Evolutionary conservation across 2,113 vertebrate species (phyloP).

Genomic region (Microtus richardsoni): DNA sequence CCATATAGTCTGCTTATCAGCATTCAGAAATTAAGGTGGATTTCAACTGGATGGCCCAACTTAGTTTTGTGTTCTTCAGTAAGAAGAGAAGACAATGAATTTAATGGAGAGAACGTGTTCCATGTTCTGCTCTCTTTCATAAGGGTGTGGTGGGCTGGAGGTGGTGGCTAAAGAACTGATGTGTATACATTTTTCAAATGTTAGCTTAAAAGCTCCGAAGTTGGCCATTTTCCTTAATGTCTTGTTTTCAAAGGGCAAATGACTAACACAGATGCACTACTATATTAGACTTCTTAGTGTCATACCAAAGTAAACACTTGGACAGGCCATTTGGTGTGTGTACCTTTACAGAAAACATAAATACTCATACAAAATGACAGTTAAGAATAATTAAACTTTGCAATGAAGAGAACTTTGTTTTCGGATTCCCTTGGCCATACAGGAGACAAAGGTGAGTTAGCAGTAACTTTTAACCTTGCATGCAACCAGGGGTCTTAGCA

Average conservation of each 20-base stretch:
- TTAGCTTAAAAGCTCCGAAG: constrained; percentile 44
- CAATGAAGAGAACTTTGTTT: background rate
- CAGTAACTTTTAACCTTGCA: constrained; percentile 16
- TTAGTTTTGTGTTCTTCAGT: constrained; percentile 3
- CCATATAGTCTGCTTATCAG: background rate
- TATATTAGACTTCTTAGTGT: constrained; percentile 39
- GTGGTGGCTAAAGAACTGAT: background rate
- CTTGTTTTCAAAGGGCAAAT: constrained; percentile 54
- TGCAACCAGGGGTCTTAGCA: background rate
- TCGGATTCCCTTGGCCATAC: background rate
- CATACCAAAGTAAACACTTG: constrained; percentile 13
- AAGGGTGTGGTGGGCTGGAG: background rate
- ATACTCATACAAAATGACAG: background rate
- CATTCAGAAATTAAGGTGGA: constrained; percentile 5
- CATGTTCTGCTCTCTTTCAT: background rate
- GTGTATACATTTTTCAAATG: background rate
- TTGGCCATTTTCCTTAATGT: constrained; percentile 4
- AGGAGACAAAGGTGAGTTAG: background rate
- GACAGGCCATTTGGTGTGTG: constrained; percentile 3
- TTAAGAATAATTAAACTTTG: constrained; percentile 26
- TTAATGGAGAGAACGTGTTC: background rate
- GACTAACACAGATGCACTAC: background rate
- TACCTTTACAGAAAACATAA: constrained; percentile 25
- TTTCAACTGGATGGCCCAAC: constrained; percentile 11
- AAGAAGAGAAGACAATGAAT: background rate